Evolutionary conservation across 2,888 invertebrate species (phyloP).

Genomic region (Dasysyrphus albostriatus): DNA sequence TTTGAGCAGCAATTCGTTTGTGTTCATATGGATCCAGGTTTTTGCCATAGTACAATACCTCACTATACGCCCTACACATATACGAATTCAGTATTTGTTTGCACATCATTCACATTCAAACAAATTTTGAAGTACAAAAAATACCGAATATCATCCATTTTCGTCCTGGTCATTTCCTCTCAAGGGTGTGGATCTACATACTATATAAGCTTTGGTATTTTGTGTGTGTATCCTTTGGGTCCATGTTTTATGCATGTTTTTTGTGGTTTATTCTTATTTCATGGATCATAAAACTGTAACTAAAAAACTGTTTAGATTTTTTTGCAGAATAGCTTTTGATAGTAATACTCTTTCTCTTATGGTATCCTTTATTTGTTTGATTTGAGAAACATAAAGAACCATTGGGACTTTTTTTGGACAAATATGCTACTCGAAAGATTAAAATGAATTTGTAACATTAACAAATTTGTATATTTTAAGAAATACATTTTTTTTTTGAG

Average conservation of each 20-base stretch:
- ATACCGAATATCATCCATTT: conserved; percentile 16
- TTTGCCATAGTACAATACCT: conserved; percentile 8
- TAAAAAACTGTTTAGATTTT: conserved; percentile 10
- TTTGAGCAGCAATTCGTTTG: conserved; percentile 28
- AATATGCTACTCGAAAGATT: too few species aligned
- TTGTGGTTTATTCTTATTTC: conserved; percentile 70
- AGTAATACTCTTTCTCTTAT: not conserved
- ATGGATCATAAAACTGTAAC: conserved; percentile 54
- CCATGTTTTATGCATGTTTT: conserved; percentile 61
- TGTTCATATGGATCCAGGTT: not conserved
- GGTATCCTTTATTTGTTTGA: conserved; percentile 33
- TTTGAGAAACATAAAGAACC: not conserved
- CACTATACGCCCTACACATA: too few species aligned
- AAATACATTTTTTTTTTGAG: too few species aligned
- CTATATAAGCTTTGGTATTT: not conserved
- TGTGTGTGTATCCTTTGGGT: conserved; percentile 19
- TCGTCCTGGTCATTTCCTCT: conserved; percentile 37
- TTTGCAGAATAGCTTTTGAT: conserved; percentile 10
- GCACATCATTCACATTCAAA: conserved; percentile 56
- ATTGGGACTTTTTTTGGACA: not conserved
- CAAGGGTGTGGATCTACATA: conserved; percentile 17
- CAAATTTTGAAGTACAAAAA: conserved; percentile 30
- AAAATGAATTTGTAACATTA: too few species aligned
- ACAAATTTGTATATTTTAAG: too few species aligned
- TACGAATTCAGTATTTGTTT: conserved; percentile 11